Evolutionary conservation across 1,140 invertebrate genomes (phyloP), one percentile per base, ranked within the genome.

Genomic region (Alviniconcha marisindica): DNA sequence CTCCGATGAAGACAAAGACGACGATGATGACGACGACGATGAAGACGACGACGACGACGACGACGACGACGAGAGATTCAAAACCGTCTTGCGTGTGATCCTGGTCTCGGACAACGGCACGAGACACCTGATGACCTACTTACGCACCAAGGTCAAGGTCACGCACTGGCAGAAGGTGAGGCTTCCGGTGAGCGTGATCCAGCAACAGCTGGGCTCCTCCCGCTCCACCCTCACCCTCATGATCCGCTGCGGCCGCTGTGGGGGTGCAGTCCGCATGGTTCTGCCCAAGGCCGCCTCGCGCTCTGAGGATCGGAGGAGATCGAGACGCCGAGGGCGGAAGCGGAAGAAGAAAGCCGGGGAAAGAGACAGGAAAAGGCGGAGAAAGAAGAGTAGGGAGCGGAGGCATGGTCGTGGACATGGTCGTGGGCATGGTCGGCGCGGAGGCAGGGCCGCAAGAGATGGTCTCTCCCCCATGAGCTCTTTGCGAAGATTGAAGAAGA

Each of bases 101-200:
- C 51, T 81, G 54, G 18, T 84, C 28, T 28, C 31, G 1, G 79
- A 77, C 40, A 71, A 84, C 28, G 77, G 82, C 14, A 73, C 54
- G 36, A 51, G 73, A 21, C 63, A 40, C 18, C 51, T 77, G 28
- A 73, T 84, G 38, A 84, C 83, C 28, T 84, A 84, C 54, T 66
- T 84, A 40, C 48, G 83, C n/a, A 84, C 83, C 31, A 81, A 51
- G 31, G 83, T 84, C 36, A 84, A 76, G 48, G 76, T 77, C 31
- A 84, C 83, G 21, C 36, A 80, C 73, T 84, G 83, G 83, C 83
- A 84, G 71, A 84, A 84, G 44, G 71, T 84, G 21, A 66, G 79
- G 28, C 74, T 84, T 28, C 83, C 83, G 3, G 80, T 84, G 31
- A 77, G 83, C 56, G 5, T 84, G 31, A 77, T 84, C 21, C 83